Base-by-base conservation (phyloP, 2,113 vertebrate species). In the Leptocoma aspasia region DNA sequence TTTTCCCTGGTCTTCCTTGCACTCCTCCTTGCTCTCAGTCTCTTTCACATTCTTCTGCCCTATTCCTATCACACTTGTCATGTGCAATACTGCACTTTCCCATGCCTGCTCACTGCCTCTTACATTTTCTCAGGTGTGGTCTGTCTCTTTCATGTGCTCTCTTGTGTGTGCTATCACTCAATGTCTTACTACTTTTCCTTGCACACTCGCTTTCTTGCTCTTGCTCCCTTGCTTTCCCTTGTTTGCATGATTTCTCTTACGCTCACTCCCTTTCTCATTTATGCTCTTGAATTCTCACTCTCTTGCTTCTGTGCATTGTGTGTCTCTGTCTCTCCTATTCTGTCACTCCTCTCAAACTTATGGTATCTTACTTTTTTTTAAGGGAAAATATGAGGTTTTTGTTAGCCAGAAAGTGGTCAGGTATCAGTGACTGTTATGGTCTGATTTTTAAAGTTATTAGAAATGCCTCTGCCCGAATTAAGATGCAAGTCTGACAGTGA, bases 11-110 rank as follows among this genome's bases (percentile, higher is more conserved):
- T 63, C 39, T 70, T 93, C 11, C 37, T 61, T 65, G 19, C 5
- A 4, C 22, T 77, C 14, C 27, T 77, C 68, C 49, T 63, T 73
- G 26, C 35, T 78, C 56, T 78, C 63, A 75, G 41, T 79, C 13
- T 23, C 15, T 44, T 73, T 71, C 56, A 27, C 4, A 1, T 57
- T 31, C 15, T 37, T 44, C 21, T 53, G 31, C 15, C 11, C 22
- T 41, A 3, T 75, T 78, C 15, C 22, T 83, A 22, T 50, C 24
- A 68, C 28, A 53, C 8, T 41, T 56, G 9, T 33, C 18, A 5
- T 1, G 0, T 12, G 0, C 31, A 8, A 1, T 7, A 2, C 44
- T 31, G 8, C 7, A 5, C 19, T 49, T 41, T 71, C 45, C 8
- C 1, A 1, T 6, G 11, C 3, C 7, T 7, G 30, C 30, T 69